Evolutionary conservation across 2,888 invertebrate species (phyloP).

Genomic region (Andrena bucephala): DNA sequence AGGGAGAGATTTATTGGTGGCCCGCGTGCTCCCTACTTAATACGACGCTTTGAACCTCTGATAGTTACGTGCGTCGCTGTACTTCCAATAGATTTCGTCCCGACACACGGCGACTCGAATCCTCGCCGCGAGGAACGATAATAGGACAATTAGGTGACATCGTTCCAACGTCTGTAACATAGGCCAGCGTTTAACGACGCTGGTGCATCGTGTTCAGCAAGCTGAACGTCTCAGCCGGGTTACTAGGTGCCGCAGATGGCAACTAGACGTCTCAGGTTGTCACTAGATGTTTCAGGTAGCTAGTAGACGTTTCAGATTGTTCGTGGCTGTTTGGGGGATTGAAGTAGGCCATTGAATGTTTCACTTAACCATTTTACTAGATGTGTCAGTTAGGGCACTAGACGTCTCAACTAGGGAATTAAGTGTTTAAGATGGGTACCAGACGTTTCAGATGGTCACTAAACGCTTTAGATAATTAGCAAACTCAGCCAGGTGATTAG

Average conservation of each 20-base stretch:
- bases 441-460: no score
- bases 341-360: no score
- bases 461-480: no score
- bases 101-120: constrained; percentile 19
- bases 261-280: not conserved
- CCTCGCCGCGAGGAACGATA: constrained; percentile 37
- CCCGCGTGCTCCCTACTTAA: constrained; percentile 45
- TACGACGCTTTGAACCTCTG: constrained; percentile 27
- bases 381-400: no score
- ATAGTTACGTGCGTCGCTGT: constrained; percentile 14
- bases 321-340: no score
- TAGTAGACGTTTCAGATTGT: no score
- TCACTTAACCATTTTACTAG: no score
- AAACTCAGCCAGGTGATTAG: no score
- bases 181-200: constrained; percentile 16
- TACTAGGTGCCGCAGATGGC: not conserved
- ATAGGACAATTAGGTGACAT: constrained; percentile 54
- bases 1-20: constrained; percentile 58
- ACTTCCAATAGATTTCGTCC: constrained; percentile 46
- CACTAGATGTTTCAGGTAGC: no score
- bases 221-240: not conserved
- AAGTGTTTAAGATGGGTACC: no score
- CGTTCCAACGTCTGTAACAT: constrained; percentile 18
- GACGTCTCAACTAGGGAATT: no score
- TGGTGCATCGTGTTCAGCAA: not conserved